phyloP scores from a whole-genome alignment of 2,797 vertebrate genomes.

The Xenops minutus region DNA sequence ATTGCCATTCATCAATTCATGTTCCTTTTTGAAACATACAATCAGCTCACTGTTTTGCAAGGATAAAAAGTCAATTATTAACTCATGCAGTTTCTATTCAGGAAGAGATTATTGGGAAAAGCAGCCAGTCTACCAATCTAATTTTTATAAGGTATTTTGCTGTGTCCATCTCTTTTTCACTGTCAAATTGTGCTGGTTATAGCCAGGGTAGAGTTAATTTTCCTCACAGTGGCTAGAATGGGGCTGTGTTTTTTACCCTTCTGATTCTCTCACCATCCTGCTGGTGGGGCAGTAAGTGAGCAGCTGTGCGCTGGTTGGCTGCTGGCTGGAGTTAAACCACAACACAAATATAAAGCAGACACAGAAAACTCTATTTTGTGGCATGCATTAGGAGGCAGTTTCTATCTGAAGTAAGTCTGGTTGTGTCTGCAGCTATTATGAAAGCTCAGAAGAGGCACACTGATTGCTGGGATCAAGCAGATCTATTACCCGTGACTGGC shows the following conservation, averaged over 20 bases:
- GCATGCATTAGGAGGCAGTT: not conserved
- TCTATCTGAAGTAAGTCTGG: not conserved
- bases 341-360: not conserved
- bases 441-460: not conserved
- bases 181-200: not conserved
- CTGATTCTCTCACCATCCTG: not conserved
- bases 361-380: not conserved
- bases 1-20: not conserved
- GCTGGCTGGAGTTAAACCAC: not conserved
- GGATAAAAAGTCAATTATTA: not conserved
- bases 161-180: not conserved
- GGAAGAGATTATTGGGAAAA: not conserved
- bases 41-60: slow-evolving; percentile 11
- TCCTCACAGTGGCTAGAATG: not conserved
- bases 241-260: not conserved
- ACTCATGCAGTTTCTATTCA: not conserved
- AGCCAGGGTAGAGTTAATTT: not conserved
- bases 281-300: not conserved
- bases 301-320: not conserved
- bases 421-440: not conserved
- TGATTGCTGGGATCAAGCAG: not conserved
- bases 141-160: not conserved
- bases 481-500: not conserved
- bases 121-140: not conserved
- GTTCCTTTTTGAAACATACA: not conserved